phyloP scores from a whole-genome alignment of 2,797 vertebrate species.

The Channa striata region DNA sequence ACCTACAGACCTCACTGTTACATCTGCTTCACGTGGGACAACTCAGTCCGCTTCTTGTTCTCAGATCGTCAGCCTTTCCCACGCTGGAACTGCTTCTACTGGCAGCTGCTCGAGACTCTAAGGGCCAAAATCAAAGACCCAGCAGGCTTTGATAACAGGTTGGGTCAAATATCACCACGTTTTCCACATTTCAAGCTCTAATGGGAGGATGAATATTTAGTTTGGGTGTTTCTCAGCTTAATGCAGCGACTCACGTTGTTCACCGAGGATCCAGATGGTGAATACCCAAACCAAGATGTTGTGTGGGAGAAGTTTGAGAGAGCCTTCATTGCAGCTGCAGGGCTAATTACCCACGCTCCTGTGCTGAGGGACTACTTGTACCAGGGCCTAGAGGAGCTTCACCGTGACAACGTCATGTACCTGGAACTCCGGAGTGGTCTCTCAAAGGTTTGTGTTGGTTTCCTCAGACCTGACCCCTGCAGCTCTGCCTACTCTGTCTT shows the following conservation, averaged over 20 bases:
- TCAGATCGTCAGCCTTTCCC: constrained; percentile 79
- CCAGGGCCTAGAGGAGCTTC: constrained; percentile 87
- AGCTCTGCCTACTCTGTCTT: not conserved
- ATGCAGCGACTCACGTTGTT: constrained; percentile 89
- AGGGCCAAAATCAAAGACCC: constrained; percentile 78
- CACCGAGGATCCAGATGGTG: constrained; percentile 86
- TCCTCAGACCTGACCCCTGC: not conserved
- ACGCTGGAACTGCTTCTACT: constrained; percentile 83
- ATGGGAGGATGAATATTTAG: not conserved
- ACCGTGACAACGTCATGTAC: constrained; percentile 89
- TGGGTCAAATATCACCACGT: not conserved
- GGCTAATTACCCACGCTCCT: constrained; percentile 89
- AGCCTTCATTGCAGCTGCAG: constrained; percentile 82
- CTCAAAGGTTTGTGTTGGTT: constrained; percentile 76
- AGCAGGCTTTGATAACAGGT: constrained; percentile 88
- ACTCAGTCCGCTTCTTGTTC: constrained; percentile 86
- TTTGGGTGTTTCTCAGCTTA: constrained; percentile 79
- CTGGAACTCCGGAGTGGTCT: constrained; percentile 89
- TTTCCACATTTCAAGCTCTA: not conserved
- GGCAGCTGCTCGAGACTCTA: constrained; percentile 86
- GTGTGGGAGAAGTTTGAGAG: constrained; percentile 91
- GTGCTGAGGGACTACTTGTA: constrained; percentile 91
- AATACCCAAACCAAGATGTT: constrained; percentile 85
- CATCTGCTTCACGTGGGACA: constrained; percentile 86
- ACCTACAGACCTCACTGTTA: constrained; percentile 92